Evolutionary conservation across 2,888 invertebrate species (phyloP).

Genomic region (Diplolepis rosae): DNA sequence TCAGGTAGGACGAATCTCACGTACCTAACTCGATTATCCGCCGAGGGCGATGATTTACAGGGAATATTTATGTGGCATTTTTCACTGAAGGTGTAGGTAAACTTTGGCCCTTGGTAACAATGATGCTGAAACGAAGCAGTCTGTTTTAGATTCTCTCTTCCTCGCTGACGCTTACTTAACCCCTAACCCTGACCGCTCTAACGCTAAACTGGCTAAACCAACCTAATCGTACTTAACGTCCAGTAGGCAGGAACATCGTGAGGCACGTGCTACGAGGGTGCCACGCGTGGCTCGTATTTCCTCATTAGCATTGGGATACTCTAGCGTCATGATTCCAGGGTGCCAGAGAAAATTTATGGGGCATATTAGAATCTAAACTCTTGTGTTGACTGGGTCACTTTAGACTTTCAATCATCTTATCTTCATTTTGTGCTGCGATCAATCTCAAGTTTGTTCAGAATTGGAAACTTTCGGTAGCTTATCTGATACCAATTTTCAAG

Average conservation of each 20-base stretch:
- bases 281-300: conserved; percentile 32
- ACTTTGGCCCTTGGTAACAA: conserved; percentile 27
- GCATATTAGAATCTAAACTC: background rate
- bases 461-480: no score
- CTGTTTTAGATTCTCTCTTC: conserved; percentile 33
- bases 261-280: conserved; percentile 44
- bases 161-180: background rate
- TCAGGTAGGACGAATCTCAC: conserved; percentile 44
- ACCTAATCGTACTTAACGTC: conserved; percentile 38
- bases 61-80: conserved; percentile 44
- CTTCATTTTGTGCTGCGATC: background rate
- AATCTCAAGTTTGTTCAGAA: no score
- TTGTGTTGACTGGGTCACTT: background rate
- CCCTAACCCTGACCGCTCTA: background rate
- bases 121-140: conserved; percentile 38
- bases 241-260: conserved; percentile 33
- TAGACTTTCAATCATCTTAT: background rate
- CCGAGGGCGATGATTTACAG: conserved; percentile 37
- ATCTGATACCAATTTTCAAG: no score
- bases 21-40: conserved; percentile 38
- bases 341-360: background rate
- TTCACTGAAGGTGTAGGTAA: conserved; percentile 18
- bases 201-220: background rate
- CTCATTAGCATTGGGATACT: conserved; percentile 6
- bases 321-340: background rate